Evolutionary conservation across 2,888 invertebrate species (phyloP), one percentile per base, ranked within the genome.

Genomic region (Venustoraphidia nigricollis): DNA sequence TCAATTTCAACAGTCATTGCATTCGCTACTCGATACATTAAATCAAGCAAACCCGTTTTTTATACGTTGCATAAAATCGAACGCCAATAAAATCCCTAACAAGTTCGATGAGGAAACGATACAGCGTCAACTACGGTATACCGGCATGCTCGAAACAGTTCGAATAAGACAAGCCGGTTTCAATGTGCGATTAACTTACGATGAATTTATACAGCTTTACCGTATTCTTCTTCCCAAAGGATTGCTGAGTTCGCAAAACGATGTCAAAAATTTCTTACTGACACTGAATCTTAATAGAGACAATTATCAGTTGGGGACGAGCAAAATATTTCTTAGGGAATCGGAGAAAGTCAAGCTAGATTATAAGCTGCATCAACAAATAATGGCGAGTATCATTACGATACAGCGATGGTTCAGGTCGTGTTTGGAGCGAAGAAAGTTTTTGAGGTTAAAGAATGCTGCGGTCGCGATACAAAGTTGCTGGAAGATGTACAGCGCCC

Each of bases 111-210:
- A 94, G 59, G 89, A 90, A 53, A 89, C 93, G 0, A 93, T 95
- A 9, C 84, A 93, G 59, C 73, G 93, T 45, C 86, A 90, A 63
- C 71, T 96, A 50, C 75, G 94, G 9, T 96, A 96, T 67, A 95
- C 95, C 0, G 96, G 96, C 52, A 96, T 95, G 95, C 63, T 96
- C 59, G 95, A 95, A 63, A 96, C 95, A 0, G 95, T 95, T 10
- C 73, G 93, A 56, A 95, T 96, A 53, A 72, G 95, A 45, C 90
- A 93, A 62, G 93, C 94, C 2, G 95, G 95, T 2, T 96, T 94
- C 70, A 93, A 93, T 66, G 93, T 95, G 52, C 75, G 95, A 36
- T 75, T 95, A 36, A 85, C 89, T 0, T 94, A 93, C 66, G 91
- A 93, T 63, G 93, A 94, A 67, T 96, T 96, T 66, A 88, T 91